Base-by-base conservation (phyloP, 2,797 vertebrate species). In the Oryzias dopingdopingensis region DNA sequence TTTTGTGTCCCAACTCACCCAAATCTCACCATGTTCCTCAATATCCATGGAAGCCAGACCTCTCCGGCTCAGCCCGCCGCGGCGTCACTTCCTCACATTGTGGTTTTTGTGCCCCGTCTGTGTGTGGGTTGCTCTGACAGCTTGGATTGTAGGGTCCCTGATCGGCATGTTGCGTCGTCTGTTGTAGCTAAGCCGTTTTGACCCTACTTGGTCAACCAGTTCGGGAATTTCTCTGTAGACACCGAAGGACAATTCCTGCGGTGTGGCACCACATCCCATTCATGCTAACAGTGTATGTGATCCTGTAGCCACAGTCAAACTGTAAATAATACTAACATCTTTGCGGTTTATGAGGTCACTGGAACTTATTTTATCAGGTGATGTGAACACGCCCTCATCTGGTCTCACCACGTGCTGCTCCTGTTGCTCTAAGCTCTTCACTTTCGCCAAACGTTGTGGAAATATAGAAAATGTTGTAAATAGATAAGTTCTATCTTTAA, bases 391-490 rank as follows among this genome's bases (percentile, higher is more conserved):
- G 32, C 32, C 32, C 32, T 37, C 32, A 12, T 37, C 32, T 13
- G 32, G 32, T 37, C 32, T 37, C 32, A 37, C 67, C 55, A 51
- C 56, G 67, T 72, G 65, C 67, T 81, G 58, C 62, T 57, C 60
- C 69, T 67, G 67, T 80, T 81, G 46, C 54, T 83, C 77, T 79
- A 73, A 84, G 66, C 67, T 82, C 42, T 79, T 71, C 86, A 86
- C 80, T 76, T 20, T 56, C 10, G 76, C 81, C 82, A 87, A 85
- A 83, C 61, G 57, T 67, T 56, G 41, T 46, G 42, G 69, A 66
- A 37, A 42, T 72, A 52, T 18, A 37, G 18, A 59, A 70, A 64
- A 67, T 62, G 68, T 62, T 83, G 74, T 85, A 67, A 82, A 68
- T 68, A 80, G 62, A 65, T 64, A 24, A 77, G 47, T 82, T 7